Evolutionary conservation across 2,113 vertebrate genomes (phyloP), one percentile per base, ranked within the genome.

Genomic region (Rhinolophus sinicus): DNA sequence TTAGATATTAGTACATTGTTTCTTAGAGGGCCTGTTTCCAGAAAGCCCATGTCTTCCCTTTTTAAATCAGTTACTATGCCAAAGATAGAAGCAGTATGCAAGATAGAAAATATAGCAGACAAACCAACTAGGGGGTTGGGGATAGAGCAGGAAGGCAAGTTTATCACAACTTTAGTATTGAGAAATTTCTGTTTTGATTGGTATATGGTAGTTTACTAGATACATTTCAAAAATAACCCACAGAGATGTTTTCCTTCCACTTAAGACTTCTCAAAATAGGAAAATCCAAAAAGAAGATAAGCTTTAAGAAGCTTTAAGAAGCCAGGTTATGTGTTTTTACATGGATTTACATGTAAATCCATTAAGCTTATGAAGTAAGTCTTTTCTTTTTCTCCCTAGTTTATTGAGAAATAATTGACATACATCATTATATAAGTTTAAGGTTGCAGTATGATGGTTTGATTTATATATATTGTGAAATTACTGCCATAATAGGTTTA

Each of bases 191-290:
- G 92, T 87, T 92, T 96, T 82, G 44, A 64, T 64, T 89, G 56
- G 6, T 86, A 35, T 78, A 85, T 91, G 54, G 28, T 81, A 92
- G 47, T 86, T 95, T 92, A 83, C 38, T 84, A 86, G 62, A 56
- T 75, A 88, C 83, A 24, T 93, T 93, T 97, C 24, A 77, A 69
- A 96, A 84, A 60, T 93, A 96, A 90, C 47, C 28, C n/a, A 38
- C 30, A 73, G 5, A 89, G 24, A 50, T 84, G 1, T 84, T 96
- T 96, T 97, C 24, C 69, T 95, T 83, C 9, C 47, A 88, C 33
- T 88, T 72, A 88, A 91, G 54, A 97, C 73, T 83, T 94, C 47
- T 91, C 18, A 58, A 10, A 64, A 44, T 85, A 91, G 47, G 44
- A 60, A 60, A 82, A 78, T 44, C 22, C 5, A 69, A 80, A 80